Base-by-base conservation (phyloP, 2,113 vertebrate genomes). In the Oceanodroma tethys region DNA sequence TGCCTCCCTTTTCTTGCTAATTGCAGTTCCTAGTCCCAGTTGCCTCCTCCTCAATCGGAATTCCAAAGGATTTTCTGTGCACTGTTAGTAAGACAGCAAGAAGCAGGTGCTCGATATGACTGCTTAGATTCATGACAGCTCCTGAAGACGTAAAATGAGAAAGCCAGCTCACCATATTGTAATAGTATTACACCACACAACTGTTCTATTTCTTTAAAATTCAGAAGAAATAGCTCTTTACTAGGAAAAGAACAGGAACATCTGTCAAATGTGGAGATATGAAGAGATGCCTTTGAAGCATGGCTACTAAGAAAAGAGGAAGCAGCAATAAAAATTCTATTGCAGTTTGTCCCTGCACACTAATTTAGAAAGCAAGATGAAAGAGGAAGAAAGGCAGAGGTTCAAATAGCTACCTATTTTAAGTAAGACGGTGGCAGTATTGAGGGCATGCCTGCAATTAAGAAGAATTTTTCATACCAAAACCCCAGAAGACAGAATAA, bases 51-150 rank as follows among this genome's bases (percentile, higher is more conserved):
- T 95, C 78, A 90, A 68, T 13, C 0, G 0, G 75, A 92, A 95
- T 95, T 93, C 94, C 92, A 86, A 42, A 71, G 88, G 90, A 91
- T 95, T 86, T 95, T 95, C 80, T 72, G 80, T 50, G 50, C 43
- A 55, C 71, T 81, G 42, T 18, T 85, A 72, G 71, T 34, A 36
- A 71, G 94, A 78, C 86, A 81, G 90, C 86, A 95, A 95, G 86
- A 95, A 95, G 82, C 90, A 97, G 82, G 92, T 94, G 92, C 62
- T 90, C 14, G 1, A 7, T 52, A 20, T 22, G 34, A 56, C 43
- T 34, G 18, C 60, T 79, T 16, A 13, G 32, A 88, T 30, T 71
- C 72, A 26, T 1, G 0, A 29, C 63, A 88, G 68, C 88, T 92
- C 80, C 68, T 74, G 29, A 70, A 74, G 58, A 74, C 0, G 0